phyloP scores from a whole-genome alignment of 2,888 invertebrate species.

The Tolmerus cingulatus region DNA sequence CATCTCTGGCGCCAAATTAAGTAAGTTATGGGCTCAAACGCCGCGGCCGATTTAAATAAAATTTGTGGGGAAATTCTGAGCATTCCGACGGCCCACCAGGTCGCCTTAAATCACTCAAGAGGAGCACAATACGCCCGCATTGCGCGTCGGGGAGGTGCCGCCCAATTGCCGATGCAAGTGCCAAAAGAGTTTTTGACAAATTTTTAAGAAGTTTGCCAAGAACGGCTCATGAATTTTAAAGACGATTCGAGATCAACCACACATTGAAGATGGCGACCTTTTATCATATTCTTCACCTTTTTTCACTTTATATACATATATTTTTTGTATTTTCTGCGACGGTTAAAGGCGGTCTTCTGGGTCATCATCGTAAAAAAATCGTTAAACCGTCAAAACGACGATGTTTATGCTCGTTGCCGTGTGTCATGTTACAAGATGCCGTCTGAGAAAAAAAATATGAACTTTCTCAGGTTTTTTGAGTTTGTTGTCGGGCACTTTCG shows the following conservation, averaged over 20 bases:
- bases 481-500: neutral
- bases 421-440: neutral
- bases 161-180: neutral
- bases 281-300: neutral
- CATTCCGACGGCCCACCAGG: neutral
- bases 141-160: neutral
- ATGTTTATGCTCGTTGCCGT: neutral
- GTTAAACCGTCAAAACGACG: slow-evolving; percentile 3
- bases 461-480: neutral
- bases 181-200: neutral
- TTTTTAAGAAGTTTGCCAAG: neutral
- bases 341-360: neutral
- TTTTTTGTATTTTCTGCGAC: neutral
- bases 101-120: neutral
- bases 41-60: neutral
- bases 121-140: neutral
- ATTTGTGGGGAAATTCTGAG: neutral
- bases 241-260: neutral
- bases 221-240: neutral
- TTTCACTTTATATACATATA: neutral
- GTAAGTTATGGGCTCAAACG: neutral
- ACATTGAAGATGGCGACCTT: neutral
- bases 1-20: neutral
- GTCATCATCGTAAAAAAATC: neutral
- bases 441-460: neutral